Base-by-base conservation (phyloP, 2,797 vertebrate genomes). In the Argentina silus region DNA sequence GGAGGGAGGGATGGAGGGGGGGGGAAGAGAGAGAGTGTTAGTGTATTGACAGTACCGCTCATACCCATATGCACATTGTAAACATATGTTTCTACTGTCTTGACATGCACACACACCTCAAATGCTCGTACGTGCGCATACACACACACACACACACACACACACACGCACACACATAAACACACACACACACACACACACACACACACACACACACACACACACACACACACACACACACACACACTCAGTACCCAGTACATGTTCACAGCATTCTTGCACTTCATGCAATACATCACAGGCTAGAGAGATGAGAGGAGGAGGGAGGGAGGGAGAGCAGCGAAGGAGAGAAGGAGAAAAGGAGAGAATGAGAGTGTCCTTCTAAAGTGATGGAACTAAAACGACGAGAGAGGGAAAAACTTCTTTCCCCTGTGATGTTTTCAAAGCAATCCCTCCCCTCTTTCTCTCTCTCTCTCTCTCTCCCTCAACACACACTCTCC, bases 361-460 rank as follows among this genome's bases (percentile, higher is more conserved):
- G 75, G 74, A 62, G 70, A 67, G 53, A 42, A 69, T 61, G 45
- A 78, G 67, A 69, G 70, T 53, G 60, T 68, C 50, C 84, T 83
- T 81, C 70, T 69, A 75, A 86, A 88, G 85, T 83, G 73, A 72
- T 45, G 64, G 76, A 73, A 69, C 69, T 76, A 69, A 83, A 78
- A 71, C 60, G 83, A 66, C 19, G 51, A 76, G 48, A 62, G 74
- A 73, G 72, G 71, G 85, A 78, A 72, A 72, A 57, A 79, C 70
- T 76, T 62, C 23, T 19, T 72, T 73, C 56, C 42, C 79, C 42
- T 17, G 68, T 79, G 77, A 84, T 80, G 71, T 84, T 81, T 89
- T 89, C 90, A 91, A 90, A 90, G 87, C 69, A 74, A 77, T 82
- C 70, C 84, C 85, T 88, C 76, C 21, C 5, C 61, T 72, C 7